Conservation (phyloP, 2,797 vertebrate species). For the Morelia viridis region DNA sequence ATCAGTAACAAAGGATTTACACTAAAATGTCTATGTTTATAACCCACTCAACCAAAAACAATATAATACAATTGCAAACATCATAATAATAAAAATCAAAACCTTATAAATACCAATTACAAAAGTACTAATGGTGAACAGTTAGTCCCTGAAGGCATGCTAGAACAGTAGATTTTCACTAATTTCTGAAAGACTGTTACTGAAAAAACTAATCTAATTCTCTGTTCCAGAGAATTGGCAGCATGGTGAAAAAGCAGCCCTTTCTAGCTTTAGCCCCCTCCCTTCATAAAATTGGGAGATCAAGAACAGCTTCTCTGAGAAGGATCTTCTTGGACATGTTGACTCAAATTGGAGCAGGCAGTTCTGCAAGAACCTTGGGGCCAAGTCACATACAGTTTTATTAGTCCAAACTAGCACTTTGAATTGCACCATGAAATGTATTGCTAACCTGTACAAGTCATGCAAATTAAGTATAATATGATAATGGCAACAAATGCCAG, state of each 20-base stretch:
- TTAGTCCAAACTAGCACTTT: neutral
- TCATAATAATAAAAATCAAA: neutral
- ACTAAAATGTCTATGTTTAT: neutral
- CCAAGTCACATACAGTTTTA: neutral
- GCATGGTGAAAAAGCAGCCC: neutral
- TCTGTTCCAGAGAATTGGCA: neutral
- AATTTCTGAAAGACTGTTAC: neutral
- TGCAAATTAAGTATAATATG: neutral
- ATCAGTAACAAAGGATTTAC: neutral
- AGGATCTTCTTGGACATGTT: neutral
- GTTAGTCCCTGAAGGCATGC: neutral
- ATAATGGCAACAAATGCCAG: neutral
- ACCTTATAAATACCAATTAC: neutral
- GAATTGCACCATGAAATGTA: neutral
- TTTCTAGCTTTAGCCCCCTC: neutral
- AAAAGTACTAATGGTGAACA: neutral
- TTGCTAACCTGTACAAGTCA: neutral
- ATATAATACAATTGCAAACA: neutral
- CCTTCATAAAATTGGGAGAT: neutral
- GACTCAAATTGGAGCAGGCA: neutral
- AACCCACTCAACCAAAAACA: neutral
- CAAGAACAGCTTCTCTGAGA: neutral
- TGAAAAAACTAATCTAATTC: neutral
- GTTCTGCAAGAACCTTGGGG: neutral
- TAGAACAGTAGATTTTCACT: neutral